Conservation (phyloP, 1,140 invertebrate genomes). For the Cyphomyrmex costatus region DNA sequence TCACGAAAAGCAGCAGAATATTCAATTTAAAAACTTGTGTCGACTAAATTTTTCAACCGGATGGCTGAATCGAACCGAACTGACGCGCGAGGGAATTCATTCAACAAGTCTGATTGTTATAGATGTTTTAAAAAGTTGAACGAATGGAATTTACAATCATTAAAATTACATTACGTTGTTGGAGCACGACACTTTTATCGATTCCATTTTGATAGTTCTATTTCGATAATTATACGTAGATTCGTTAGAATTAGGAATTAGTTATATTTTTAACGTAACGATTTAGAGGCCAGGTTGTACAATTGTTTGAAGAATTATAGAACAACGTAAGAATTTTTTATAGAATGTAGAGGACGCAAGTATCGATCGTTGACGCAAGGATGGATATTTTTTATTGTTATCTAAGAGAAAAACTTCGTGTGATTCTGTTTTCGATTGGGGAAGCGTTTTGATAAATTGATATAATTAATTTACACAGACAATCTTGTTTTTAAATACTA, state of each 20-base stretch:
- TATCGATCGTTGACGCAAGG: constrained; percentile 10
- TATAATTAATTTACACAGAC: constrained; percentile 26
- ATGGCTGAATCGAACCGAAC: constrained; percentile 1
- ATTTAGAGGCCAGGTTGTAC: constrained; percentile 20
- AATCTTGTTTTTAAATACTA: constrained; percentile 41
- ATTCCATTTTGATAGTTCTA: constrained; percentile 26
- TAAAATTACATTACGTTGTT: constrained; percentile 39
- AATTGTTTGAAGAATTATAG: constrained; percentile 21
- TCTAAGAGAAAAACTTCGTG: constrained; percentile 1
- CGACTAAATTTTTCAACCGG: constrained; percentile 31
- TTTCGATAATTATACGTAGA: constrained; percentile 47
- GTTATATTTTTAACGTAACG: constrained; percentile 36
- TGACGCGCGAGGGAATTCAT: constrained; percentile 43
- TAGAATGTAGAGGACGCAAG: not conserved
- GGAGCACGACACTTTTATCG: constrained; percentile 38
- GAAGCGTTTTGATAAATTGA: constrained; percentile 18
- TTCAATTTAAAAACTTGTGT: not conserved
- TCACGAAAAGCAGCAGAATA: constrained; percentile 15
- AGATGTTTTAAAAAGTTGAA: constrained; percentile 51
- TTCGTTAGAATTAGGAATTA: constrained; percentile 48
- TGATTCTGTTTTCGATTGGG: constrained; percentile 33
- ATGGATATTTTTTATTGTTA: constrained; percentile 42
- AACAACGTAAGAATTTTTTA: constrained; percentile 26
- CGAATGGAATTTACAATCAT: constrained; percentile 33
- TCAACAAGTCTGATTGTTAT: constrained; percentile 50